These are phyloP conservation scores for Stichopus horrens DNA, from an alignment of 53 echinoderm and acorn worm genomes.

Conservation along the genomic window DNA sequence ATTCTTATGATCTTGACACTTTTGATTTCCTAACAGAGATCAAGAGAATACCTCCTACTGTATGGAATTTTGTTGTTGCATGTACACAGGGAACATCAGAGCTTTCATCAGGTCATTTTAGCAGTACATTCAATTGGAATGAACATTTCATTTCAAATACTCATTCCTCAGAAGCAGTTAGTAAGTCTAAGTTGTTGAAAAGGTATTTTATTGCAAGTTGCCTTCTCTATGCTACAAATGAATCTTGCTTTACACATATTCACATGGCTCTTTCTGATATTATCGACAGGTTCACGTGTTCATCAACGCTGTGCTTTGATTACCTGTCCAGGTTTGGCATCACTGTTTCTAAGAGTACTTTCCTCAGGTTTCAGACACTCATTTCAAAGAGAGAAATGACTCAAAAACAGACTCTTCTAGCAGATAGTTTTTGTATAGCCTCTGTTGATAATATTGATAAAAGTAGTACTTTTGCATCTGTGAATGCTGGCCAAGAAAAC, in stretches of 20 bases:
- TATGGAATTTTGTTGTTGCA: conserved; percentile 36
- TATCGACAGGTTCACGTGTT: conserved; percentile 47
- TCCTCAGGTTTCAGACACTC: conserved; percentile 30
- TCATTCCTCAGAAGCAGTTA: conserved; percentile 39
- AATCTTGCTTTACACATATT: conserved; percentile 41
- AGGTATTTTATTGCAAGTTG: conserved; percentile 31
- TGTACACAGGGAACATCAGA: conserved; percentile 30
- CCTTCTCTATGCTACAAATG: conserved; percentile 43
- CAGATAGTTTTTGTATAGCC: conserved; percentile 23
- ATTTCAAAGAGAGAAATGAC: conserved; percentile 42
- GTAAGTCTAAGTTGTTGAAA: conserved; percentile 38
- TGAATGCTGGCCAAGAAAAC: conserved; percentile 6
- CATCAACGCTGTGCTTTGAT: conserved; percentile 50
- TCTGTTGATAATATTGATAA: conserved; percentile 47
- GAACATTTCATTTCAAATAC: conserved; percentile 25
- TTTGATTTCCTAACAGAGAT: conserved; percentile 27
- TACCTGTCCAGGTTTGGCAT: conserved; percentile 47
- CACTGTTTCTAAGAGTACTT: conserved; percentile 35
- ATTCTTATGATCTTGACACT: conserved; percentile 17
- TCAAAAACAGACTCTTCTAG: conserved; percentile 3
- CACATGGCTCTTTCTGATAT: conserved; percentile 47
- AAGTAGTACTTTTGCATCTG: conserved; percentile 31
- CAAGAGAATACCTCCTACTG: conserved; percentile 10
- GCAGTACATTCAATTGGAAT: conserved; percentile 4
- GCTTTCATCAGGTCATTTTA: conserved; percentile 6